phyloP scores from a whole-genome alignment of 2,113 vertebrate species.

The Centropristis striata region DNA sequence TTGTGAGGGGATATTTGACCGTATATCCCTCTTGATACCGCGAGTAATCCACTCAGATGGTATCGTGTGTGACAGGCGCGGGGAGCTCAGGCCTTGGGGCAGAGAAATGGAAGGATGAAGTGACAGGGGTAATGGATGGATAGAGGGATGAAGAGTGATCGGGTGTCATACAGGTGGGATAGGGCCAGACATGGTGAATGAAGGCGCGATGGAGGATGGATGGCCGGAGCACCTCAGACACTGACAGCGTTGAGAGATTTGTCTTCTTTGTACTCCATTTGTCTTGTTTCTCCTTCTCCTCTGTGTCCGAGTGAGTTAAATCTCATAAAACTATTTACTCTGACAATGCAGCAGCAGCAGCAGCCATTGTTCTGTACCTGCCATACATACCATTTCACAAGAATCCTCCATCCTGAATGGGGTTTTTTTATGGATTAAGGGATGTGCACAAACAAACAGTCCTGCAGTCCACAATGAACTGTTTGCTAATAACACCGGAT shows the following conservation, averaged over 20 bases:
- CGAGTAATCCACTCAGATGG: slow-evolving; percentile 68
- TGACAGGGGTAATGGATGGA: slow-evolving; percentile 81
- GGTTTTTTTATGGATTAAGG: slow-evolving; percentile 34
- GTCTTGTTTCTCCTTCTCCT: slow-evolving; percentile 61
- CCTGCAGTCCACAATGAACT: slow-evolving; percentile 54
- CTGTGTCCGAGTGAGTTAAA: slow-evolving; percentile 56
- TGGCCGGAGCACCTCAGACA: slow-evolving; percentile 65
- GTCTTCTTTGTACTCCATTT: slow-evolving; percentile 74
- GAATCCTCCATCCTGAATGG: slow-evolving; percentile 24
- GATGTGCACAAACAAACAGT: slow-evolving; percentile 54
- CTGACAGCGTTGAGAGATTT: slow-evolving; percentile 68
- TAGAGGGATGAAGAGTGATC: slow-evolving; percentile 78
- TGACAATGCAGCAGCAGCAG: slow-evolving; percentile 2
- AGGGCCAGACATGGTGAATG: slow-evolving; percentile 73
- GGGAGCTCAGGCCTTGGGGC: slow-evolving; percentile 78
- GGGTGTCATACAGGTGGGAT: slow-evolving; percentile 81
- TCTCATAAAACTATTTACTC: slow-evolving; percentile 57
- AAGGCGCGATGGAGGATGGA: slow-evolving; percentile 74
- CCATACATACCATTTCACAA: not conserved
- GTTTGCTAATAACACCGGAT: slow-evolving; percentile 66
- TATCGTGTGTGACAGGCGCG: slow-evolving; percentile 76
- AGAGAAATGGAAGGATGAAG: slow-evolving; percentile 76
- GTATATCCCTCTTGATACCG: slow-evolving; percentile 56
- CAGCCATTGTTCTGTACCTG: not conserved
- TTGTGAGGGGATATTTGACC: slow-evolving; percentile 45